Evolutionary conservation across 2,888 invertebrate genomes (phyloP), one percentile per base, ranked within the genome.

Genomic region (Troides helena): DNA sequence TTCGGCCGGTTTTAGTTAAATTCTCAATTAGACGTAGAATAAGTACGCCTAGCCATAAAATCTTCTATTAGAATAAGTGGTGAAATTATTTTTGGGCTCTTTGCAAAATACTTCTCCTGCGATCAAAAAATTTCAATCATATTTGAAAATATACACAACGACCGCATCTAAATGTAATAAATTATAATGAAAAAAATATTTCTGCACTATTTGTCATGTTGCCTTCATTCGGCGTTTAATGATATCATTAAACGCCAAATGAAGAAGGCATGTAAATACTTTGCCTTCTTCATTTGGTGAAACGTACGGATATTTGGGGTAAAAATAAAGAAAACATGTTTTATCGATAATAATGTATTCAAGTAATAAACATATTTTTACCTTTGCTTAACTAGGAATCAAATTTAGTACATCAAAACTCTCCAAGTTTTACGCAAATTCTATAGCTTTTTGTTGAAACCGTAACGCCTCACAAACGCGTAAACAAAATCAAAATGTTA

Each of bases 271-370:
- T 46, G 46, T 46, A 43, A 25, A 25, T 25, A 30, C 30, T 5
- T 30, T 30, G 30, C 30, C 30, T 30, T 30, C 46, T 46, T 46
- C 12, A 46, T n/a, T 58, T 58, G 18, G 23, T 12, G 10, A 23
- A 58, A 58, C 21, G n/a, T 58, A 23, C 39, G 61, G 23, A 67
- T 53, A 53, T 25, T 30, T 17, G 67, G 60, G 36, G 18, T n/a
- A 25, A 30, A 56, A 67, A 61, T 61, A 66, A 66, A 66, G 50
- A 61, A 62, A 67, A 67, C 23, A 56, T 25, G 53, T 61, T 53
- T 53, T 67, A 36, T 23, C 23, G n/a, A 43, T 43, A 61, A 43
- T 1, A 10, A 57, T 62, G 67, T 67, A 67, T 67, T 61, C 61
- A 61, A 56, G 39, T 23, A 39, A 62, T 59, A 56, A 50, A 67